These are phyloP conservation scores for Spheniscus humboldti DNA, from an alignment of 2,797 vertebrate species.

Conservation along the genomic window DNA sequence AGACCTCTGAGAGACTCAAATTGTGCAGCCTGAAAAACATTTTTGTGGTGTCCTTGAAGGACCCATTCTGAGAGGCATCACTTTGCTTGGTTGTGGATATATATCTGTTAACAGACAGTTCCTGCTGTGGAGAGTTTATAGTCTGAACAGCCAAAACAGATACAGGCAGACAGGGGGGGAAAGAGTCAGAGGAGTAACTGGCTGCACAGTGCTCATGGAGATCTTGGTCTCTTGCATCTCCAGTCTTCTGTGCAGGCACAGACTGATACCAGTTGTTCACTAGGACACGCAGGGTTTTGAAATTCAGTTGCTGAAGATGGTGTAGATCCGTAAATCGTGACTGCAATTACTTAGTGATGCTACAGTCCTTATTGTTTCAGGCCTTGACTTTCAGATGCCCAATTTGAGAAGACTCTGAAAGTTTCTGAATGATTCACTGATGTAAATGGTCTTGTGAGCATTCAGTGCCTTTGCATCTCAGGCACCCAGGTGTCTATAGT, in stretches of 20 bases:
- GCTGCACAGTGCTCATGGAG: not conserved
- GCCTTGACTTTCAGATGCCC: not conserved
- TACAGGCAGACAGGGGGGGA: not conserved
- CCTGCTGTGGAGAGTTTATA: not conserved
- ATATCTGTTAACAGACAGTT: not conserved
- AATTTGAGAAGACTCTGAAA: not conserved
- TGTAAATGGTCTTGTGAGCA: not conserved
- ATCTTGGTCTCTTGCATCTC: not conserved
- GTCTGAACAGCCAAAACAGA: not conserved
- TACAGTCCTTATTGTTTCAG: not conserved
- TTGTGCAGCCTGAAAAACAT: not conserved
- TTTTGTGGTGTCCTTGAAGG: not conserved
- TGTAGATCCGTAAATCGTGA: not conserved
- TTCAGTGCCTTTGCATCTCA: not conserved
- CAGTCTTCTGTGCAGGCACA: not conserved
- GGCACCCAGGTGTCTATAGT: not conserved
- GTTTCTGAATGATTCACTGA: not conserved
- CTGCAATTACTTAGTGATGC: not conserved
- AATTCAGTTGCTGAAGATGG: not conserved
- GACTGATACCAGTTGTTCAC: not conserved
- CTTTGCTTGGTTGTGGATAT: not conserved
- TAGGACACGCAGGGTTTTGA: not conserved
- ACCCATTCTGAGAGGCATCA: not conserved
- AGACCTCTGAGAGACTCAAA: not conserved
- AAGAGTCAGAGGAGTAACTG: not conserved